Conservation (phyloP, 2,888 invertebrate species). For the Leptogaster cylindrica region DNA sequence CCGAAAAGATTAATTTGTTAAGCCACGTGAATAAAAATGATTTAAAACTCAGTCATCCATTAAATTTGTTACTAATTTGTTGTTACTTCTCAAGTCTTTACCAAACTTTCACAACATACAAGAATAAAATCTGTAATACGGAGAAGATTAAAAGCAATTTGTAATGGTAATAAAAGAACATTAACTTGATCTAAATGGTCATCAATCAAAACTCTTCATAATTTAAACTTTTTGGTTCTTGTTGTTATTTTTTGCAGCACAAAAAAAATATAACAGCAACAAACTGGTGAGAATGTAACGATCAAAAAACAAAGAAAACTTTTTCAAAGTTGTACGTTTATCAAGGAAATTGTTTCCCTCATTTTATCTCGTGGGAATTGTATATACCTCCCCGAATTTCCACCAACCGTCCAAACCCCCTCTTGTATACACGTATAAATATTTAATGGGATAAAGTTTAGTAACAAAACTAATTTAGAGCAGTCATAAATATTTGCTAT, state of each 20-base stretch:
- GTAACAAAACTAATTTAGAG: constrained; percentile 33
- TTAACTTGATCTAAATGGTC: constrained; percentile 13
- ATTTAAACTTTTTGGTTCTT: constrained; percentile 25
- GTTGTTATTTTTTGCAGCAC: no score
- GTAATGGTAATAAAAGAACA: constrained; percentile 28
- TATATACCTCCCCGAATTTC: background rate
- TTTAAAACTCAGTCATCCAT: no score
- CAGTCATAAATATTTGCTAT: constrained; percentile 32
- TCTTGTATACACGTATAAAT: constrained; percentile 2
- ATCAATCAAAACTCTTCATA: constrained; percentile 33
- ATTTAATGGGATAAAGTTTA: constrained; percentile 24
- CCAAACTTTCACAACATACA: no score
- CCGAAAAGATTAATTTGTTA: no score
- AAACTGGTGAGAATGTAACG: background rate
- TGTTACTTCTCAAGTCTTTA: no score
- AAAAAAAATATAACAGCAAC: no score
- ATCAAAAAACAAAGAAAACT: constrained; percentile 14
- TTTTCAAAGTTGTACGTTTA: constrained; percentile 14
- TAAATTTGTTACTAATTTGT: no score
- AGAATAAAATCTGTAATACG: background rate
- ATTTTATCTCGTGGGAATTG: background rate
- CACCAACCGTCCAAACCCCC: no score
- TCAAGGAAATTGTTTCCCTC: constrained; percentile 2
- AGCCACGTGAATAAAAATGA: no score
- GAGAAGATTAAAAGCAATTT: constrained; percentile 19